phyloP scores from a whole-genome alignment of 2,113 vertebrate species.

The Colaptes auratus region DNA sequence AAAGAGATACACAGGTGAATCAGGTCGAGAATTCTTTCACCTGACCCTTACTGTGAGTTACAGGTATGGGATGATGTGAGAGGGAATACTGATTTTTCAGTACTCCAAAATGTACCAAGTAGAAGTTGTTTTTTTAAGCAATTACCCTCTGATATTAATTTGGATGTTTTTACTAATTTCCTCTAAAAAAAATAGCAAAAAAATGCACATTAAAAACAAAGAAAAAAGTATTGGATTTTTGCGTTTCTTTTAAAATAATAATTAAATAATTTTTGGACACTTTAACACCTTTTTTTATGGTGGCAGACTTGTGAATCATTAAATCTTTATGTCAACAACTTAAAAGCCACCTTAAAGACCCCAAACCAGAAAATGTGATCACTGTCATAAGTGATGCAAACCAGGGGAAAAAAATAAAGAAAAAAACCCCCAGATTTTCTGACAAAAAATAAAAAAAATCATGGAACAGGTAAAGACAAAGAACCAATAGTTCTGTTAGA shows the following conservation, averaged over 20 bases:
- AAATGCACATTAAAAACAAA: not conserved
- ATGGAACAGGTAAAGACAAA: not conserved
- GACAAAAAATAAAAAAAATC: conserved; percentile 4
- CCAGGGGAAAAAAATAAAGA: not conserved
- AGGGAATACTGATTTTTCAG: not conserved
- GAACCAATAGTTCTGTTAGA: not conserved
- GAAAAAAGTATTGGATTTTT: not conserved
- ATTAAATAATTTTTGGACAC: not conserved
- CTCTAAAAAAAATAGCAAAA: not conserved
- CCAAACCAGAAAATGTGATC: not conserved
- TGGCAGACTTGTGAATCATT: not conserved
- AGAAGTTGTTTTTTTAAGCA: not conserved
- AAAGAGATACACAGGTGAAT: not conserved
- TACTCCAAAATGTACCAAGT: not conserved
- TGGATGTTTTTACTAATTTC: not conserved
- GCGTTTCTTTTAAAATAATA: not conserved
- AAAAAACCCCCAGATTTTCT: not conserved
- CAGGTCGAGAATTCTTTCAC: not conserved
- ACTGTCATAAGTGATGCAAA: not conserved
- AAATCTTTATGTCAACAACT: not conserved
- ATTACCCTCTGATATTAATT: not conserved
- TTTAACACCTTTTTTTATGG: not conserved
- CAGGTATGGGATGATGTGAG: not conserved
- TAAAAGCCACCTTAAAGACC: not conserved
- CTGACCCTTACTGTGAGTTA: not conserved